Conservation (phyloP, 2,797 vertebrate genomes). For the Intellagama lesueurii region DNA sequence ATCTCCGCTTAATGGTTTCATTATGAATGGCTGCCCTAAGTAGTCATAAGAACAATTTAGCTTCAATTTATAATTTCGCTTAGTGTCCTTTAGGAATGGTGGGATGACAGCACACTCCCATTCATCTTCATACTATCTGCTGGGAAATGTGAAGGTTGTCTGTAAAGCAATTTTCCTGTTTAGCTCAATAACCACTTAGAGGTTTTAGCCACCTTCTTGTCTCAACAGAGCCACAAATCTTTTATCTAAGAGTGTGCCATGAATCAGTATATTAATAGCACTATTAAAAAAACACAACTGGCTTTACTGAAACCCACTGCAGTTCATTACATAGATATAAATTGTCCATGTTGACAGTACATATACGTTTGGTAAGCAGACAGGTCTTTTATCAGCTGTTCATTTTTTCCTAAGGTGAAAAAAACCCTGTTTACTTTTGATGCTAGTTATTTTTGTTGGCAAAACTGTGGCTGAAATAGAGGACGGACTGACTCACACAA, state of each 20-base stretch:
- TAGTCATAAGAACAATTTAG: conserved; percentile 42
- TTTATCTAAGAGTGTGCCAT: neutral
- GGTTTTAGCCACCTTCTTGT: conserved; percentile 43
- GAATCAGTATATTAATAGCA: conserved; percentile 10
- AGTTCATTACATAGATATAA: neutral
- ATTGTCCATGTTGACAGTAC: neutral
- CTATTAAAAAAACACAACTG: conserved; percentile 8
- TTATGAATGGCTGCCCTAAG: conserved; percentile 49
- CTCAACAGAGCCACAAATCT: conserved; percentile 41
- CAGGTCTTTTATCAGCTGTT: neutral
- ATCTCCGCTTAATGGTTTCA: conserved; percentile 1
- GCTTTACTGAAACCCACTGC: neutral
- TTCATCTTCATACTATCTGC: conserved; percentile 57
- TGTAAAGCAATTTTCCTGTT: conserved; percentile 52
- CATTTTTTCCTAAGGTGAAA: no score
- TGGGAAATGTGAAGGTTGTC: conserved; percentile 63
- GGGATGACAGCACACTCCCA: neutral
- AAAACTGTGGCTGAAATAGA: neutral
- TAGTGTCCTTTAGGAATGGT: conserved; percentile 59
- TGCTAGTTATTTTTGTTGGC: no score
- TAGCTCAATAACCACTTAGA: conserved; percentile 48
- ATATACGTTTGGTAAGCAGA: neutral
- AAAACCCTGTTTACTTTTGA: no score
- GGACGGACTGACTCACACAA: no score
- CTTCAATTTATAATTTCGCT: conserved; percentile 55